Conservation (phyloP, 1,140 invertebrate genomes). For the Magallana gigas region DNA sequence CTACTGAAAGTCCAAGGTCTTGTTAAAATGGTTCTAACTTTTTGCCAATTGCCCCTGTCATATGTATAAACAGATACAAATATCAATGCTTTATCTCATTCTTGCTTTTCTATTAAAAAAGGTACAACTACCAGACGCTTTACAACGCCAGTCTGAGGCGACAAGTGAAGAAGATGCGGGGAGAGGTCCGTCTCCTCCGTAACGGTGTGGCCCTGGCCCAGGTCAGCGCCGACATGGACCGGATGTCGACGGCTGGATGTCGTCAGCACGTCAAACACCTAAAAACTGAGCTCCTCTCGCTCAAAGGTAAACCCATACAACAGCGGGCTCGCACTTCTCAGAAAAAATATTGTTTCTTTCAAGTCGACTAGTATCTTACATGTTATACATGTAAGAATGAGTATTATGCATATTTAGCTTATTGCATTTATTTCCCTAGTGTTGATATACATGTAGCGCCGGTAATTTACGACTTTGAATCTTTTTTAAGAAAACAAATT, state of each 20-base stretch:
- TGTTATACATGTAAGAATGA: too few relatives aligned
- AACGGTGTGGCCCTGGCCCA: neutral
- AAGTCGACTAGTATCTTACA: too few relatives aligned
- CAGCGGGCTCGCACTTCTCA: too few relatives aligned
- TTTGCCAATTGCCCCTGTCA: neutral
- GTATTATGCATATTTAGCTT: too few relatives aligned
- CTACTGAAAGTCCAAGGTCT: too few relatives aligned
- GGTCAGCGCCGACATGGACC: slow-evolving; percentile 13
- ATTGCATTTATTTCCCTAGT: too few relatives aligned
- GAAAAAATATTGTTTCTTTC: too few relatives aligned
- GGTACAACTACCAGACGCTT: slow-evolving; percentile 28
- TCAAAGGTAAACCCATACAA: slow-evolving; percentile 13
- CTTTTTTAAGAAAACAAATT: too few relatives aligned
- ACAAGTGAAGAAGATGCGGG: slow-evolving; percentile 33
- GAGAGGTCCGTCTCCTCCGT: neutral
- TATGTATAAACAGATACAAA: neutral
- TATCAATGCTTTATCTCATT: too few relatives aligned
- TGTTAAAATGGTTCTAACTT: neutral
- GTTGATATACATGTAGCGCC: too few relatives aligned
- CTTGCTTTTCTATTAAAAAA: neutral
- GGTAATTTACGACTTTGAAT: too few relatives aligned
- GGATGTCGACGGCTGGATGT: neutral
- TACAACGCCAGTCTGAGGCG: neutral
- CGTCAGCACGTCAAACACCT: slow-evolving; percentile 15
- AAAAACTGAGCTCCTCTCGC: neutral